phyloP scores from a whole-genome alignment of 2,888 invertebrate genomes.

The Sinopyrophorus schimmeli region DNA sequence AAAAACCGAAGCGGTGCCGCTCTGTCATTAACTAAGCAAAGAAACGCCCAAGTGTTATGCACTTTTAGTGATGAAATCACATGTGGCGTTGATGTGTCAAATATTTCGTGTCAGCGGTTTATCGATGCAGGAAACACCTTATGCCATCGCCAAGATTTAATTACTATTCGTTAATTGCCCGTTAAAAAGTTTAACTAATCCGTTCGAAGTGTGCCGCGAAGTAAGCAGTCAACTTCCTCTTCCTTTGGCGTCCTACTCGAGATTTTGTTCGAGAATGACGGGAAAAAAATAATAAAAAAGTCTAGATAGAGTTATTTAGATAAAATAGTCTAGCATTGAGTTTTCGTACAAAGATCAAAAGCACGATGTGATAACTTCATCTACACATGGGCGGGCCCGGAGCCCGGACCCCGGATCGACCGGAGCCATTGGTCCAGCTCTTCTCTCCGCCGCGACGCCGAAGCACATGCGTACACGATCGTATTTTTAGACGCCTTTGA shows the following conservation, averaged over 20 bases:
- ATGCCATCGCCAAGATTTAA: slow-evolving; percentile 13
- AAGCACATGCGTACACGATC: slow-evolving; percentile 43
- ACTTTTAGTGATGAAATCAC: slow-evolving; percentile 46
- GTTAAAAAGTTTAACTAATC: no score
- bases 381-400: slow-evolving; percentile 53
- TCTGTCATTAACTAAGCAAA: slow-evolving; percentile 47
- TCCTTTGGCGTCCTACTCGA: background rate
- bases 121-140: slow-evolving; percentile 41
- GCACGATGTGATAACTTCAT: slow-evolving; percentile 52
- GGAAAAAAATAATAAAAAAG: slow-evolving; percentile 3
- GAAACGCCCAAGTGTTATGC: slow-evolving; percentile 48
- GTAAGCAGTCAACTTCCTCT: background rate
- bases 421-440: slow-evolving; percentile 51
- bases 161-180: slow-evolving; percentile 9
- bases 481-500: slow-evolving; percentile 45
- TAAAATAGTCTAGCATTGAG: slow-evolving; percentile 46
- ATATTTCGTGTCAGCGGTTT: slow-evolving; percentile 44
- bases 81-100: slow-evolving; percentile 47
- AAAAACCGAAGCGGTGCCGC: slow-evolving; percentile 39
- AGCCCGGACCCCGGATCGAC: slow-evolving; percentile 55
- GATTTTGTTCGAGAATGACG: background rate
- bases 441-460: slow-evolving; percentile 41
- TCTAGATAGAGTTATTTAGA: slow-evolving; percentile 40
- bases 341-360: slow-evolving; percentile 49
- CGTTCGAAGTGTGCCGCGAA: no score